Evolutionary conservation across 2,797 vertebrate species (phyloP).

Genomic region (Epinephelus awoara): DNA sequence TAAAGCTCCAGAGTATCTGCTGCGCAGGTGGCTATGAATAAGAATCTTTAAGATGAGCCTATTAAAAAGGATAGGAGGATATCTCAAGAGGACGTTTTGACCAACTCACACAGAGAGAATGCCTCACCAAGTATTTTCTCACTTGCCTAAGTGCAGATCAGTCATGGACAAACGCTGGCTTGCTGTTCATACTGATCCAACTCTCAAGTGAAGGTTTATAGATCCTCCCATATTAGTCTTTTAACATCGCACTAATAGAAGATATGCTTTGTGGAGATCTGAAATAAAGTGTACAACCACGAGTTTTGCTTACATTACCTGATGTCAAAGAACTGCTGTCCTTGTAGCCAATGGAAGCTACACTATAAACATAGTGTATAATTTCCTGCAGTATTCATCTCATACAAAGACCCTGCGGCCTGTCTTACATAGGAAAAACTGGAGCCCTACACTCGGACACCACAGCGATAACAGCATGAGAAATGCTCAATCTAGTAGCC

Average conservation of each 20-base stretch:
- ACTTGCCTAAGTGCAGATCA: slow-evolving; percentile 8
- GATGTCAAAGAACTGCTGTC: not conserved
- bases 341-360: not conserved
- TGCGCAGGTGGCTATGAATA: slow-evolving; percentile 32
- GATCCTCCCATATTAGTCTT: slow-evolving; percentile 14
- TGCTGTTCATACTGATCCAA: slow-evolving; percentile 10
- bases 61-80: slow-evolving; percentile 13
- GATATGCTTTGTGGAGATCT: not conserved
- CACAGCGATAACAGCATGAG: not conserved
- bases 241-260: not conserved
- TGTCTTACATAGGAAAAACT: no score
- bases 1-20: slow-evolving; percentile 24
- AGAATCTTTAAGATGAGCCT: slow-evolving; percentile 13
- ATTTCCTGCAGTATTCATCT: no score
- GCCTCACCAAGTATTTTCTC: slow-evolving; percentile 15
- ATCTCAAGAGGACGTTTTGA: slow-evolving; percentile 8
- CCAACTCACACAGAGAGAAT: not conserved
- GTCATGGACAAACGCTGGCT: not conserved
- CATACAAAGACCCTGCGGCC: no score
- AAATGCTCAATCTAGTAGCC: not conserved
- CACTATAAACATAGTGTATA: no score
- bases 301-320: not conserved
- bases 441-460: no score
- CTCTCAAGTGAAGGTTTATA: slow-evolving; percentile 10
- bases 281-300: slow-evolving; percentile 10